Evolutionary conservation across 2,888 invertebrate genomes (phyloP).

Genomic region (Dryomyza anilis): DNA sequence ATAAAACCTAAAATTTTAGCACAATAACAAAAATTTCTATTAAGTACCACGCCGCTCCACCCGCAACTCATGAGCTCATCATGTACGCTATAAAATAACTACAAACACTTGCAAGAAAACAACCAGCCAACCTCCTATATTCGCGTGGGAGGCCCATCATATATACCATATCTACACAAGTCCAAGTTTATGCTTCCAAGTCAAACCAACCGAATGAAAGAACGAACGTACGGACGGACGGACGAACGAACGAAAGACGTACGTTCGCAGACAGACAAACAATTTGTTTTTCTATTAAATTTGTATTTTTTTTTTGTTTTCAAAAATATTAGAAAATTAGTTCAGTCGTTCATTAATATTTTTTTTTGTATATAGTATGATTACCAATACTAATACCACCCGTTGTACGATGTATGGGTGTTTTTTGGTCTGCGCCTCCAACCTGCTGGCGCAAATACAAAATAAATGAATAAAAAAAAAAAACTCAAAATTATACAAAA

Average conservation of each 20-base stretch:
- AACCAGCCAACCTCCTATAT: slow-evolving; percentile 16
- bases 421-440: background rate
- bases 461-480: no score
- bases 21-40: no score
- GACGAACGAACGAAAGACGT: slow-evolving; percentile 15
- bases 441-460: slow-evolving; percentile 5
- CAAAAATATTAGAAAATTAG: slow-evolving; percentile 20
- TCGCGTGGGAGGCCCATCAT: slow-evolving; percentile 36
- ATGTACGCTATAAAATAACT: background rate
- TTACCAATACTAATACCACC: slow-evolving; percentile 2
- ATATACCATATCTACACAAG: slow-evolving; percentile 41
- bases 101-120: background rate
- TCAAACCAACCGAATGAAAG: slow-evolving; percentile 18
- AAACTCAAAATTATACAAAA: slow-evolving; percentile 18
- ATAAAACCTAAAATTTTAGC: slow-evolving; percentile 9
- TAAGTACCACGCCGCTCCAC: background rate
- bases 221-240: slow-evolving; percentile 14
- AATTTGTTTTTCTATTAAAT: background rate
- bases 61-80: background rate
- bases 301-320: background rate
- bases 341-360: slow-evolving; percentile 15
- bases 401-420: background rate
- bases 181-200: slow-evolving; percentile 43
- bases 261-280: slow-evolving; percentile 7
- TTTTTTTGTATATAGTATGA: background rate